Percentiles rank a stretch among this genome's conserved stretches.
phyloP scores from a whole-genome alignment of 2,888 invertebrate genomes.

The Syritta pipiens region DNA sequence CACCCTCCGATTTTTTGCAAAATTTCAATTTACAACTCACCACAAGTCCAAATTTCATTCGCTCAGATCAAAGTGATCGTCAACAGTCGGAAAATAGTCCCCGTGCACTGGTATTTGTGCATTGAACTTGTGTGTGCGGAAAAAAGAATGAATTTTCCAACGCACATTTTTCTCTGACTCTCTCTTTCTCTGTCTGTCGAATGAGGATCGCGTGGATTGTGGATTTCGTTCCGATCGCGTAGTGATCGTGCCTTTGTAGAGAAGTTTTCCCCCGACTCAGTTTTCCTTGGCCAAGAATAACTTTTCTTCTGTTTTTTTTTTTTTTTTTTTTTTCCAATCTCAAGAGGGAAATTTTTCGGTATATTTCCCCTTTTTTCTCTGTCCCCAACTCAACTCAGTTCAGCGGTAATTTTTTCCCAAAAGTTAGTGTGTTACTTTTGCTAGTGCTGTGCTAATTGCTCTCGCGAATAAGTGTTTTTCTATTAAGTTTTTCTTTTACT shows the following conservation, averaged over 20 bases:
- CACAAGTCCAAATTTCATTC: no score
- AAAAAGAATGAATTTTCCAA: slow-evolving; percentile 42
- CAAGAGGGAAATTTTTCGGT: neutral
- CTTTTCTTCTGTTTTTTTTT: no score
- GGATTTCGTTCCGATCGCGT: no score
- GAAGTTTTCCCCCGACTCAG: slow-evolving; percentile 29
- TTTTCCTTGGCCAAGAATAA: slow-evolving; percentile 66
- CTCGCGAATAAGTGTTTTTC: slow-evolving; percentile 42
- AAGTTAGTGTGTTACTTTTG: slow-evolving; percentile 62
- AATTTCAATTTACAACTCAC: no score
- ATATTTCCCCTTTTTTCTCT: slow-evolving; percentile 36
- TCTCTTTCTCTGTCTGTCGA: neutral
- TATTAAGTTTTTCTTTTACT: neutral
- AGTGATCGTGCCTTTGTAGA: slow-evolving; percentile 20
- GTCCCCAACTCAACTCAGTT: no score
- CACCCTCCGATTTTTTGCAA: no score
- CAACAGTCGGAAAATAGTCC: neutral
- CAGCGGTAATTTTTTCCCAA: slow-evolving; percentile 30
- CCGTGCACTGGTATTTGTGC: slow-evolving; percentile 53
- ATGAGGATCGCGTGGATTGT: no score
- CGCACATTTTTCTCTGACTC: slow-evolving; percentile 30
- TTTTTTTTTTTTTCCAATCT: slow-evolving; percentile 33
- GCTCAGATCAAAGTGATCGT: slow-evolving; percentile 18
- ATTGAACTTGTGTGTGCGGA: slow-evolving; percentile 55
- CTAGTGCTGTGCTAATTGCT: slow-evolving; percentile 67